Conservation (phyloP, 2,888 invertebrate species). For the Patella depressa region DNA sequence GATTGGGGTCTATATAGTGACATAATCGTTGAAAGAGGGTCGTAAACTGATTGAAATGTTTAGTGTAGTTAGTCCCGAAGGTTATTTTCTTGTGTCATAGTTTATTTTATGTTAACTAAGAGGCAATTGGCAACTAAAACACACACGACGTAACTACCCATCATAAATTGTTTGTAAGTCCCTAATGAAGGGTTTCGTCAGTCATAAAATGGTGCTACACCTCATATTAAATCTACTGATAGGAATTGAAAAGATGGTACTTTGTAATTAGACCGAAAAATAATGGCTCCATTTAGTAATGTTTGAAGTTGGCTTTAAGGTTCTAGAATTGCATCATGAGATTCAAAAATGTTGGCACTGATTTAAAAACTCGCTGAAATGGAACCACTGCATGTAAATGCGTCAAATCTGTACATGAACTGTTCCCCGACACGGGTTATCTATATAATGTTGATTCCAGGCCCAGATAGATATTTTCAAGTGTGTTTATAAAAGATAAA, state of each 20-base stretch:
- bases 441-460: too few relatives aligned
- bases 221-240: too few relatives aligned
- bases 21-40: neutral
- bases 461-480: too few relatives aligned
- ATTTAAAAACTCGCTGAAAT: too few relatives aligned
- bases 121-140: slow-evolving; percentile 6
- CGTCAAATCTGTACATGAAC: too few relatives aligned
- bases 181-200: slow-evolving; percentile 3
- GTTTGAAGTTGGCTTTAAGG: too few relatives aligned
- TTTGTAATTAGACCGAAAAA: neutral
- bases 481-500: too few relatives aligned
- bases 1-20: slow-evolving; percentile 2
- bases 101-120: slow-evolving; percentile 5
- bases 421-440: too few relatives aligned
- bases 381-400: too few relatives aligned
- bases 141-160: neutral
- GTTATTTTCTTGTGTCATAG: neutral
- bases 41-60: neutral
- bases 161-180: slow-evolving; percentile 3
- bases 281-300: too few relatives aligned
- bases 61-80: neutral
- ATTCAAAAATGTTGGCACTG: too few relatives aligned
- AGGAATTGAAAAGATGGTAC: neutral
- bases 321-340: too few relatives aligned
- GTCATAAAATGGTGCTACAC: neutral